phyloP scores from a whole-genome alignment of 2,113 vertebrate genomes.

The Chaetura pelagica region DNA sequence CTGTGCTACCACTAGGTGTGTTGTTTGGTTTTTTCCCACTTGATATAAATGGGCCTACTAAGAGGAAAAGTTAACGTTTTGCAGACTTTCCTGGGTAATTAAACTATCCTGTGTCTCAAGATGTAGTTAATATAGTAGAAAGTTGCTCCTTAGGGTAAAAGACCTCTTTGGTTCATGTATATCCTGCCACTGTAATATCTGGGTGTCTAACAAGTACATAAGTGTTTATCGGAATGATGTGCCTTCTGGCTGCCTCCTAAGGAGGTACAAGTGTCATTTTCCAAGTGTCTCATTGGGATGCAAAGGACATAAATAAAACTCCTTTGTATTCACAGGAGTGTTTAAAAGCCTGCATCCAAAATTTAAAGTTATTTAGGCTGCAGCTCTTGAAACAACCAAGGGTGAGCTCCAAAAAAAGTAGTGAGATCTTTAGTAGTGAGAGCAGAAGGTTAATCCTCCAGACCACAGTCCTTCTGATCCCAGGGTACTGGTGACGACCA shows the following conservation, averaged over 20 bases:
- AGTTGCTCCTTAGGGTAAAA: not conserved
- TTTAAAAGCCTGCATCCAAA: not conserved
- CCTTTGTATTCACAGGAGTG: not conserved
- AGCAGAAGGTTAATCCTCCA: not conserved
- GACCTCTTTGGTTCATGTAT: not conserved
- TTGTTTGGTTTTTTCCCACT: too few relatives aligned
- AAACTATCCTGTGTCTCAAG: not conserved
- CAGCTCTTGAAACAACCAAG: not conserved
- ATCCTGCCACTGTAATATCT: not conserved
- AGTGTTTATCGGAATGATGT: not conserved
- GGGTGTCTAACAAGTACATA: not conserved
- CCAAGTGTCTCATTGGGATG: not conserved
- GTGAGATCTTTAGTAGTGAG: not conserved
- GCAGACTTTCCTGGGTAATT: not conserved
- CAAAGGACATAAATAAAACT: not conserved
- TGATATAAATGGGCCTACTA: not conserved
- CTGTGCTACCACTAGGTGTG: not conserved
- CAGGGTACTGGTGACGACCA: not conserved
- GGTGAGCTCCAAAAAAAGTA: not conserved
- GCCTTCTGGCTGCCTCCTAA: not conserved
- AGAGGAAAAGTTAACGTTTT: not conserved
- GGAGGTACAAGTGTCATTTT: not conserved
- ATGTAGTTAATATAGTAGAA: not conserved
- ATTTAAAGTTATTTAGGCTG: not conserved
- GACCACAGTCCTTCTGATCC: not conserved